Conservation (phyloP, 2,113 vertebrate species). For the Gallinago media region DNA sequence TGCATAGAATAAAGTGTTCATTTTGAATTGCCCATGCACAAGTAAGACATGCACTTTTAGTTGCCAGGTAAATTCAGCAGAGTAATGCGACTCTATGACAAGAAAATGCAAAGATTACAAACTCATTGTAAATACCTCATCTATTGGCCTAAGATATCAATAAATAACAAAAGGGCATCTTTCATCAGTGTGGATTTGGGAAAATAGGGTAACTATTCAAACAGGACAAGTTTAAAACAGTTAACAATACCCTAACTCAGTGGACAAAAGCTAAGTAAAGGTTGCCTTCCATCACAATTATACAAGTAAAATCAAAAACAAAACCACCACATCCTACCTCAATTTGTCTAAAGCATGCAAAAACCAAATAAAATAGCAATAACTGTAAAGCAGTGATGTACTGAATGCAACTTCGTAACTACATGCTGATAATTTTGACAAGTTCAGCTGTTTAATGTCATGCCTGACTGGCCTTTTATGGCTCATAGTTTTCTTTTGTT, state of each 20-base stretch:
- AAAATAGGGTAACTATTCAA: not conserved
- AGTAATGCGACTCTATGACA: not conserved
- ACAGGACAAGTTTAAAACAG: not conserved
- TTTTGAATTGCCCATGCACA: not conserved
- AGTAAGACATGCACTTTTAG: not conserved
- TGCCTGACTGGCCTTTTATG: slow-evolving; percentile 73
- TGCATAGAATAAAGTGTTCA: not conserved
- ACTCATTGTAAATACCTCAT: not conserved
- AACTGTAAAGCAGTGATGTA: slow-evolving; percentile 10
- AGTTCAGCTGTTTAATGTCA: slow-evolving; percentile 79
- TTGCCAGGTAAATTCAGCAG: not conserved
- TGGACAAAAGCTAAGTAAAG: not conserved
- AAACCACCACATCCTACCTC: not conserved
- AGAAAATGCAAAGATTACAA: not conserved
- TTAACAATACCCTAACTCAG: not conserved
- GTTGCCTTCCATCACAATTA: slow-evolving; percentile 7
- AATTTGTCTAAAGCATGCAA: slow-evolving; percentile 13
- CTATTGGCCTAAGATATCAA: not conserved
- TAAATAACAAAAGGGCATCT: not conserved
- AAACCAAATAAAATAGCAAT: slow-evolving; percentile 32
- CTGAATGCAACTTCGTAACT: slow-evolving; percentile 28
- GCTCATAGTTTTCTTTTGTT: slow-evolving; percentile 71
- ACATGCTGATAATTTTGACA: slow-evolving; percentile 74
- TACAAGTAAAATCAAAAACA: not conserved
- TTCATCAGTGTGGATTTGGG: not conserved